Conservation (phyloP, 2,797 vertebrate genomes). For the Xenentodon cancila region DNA sequence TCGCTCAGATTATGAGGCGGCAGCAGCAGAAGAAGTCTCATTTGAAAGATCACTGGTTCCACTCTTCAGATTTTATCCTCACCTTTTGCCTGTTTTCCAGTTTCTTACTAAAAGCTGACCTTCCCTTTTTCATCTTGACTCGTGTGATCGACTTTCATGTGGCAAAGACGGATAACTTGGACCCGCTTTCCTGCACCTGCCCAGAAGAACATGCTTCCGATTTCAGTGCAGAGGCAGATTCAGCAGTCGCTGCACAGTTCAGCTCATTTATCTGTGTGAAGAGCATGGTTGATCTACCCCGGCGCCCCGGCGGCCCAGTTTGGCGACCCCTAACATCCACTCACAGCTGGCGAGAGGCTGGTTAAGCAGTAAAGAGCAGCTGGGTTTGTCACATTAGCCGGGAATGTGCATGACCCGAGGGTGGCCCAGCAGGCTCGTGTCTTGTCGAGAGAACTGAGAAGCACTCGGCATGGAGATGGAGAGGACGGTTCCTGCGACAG, state of each 20-base stretch:
- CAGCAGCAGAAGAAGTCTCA: neutral
- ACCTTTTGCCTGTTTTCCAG: slow-evolving; percentile 14
- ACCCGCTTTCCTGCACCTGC: slow-evolving; percentile 4
- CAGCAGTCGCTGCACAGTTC: slow-evolving; percentile 37
- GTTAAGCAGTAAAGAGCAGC: slow-evolving; percentile 60
- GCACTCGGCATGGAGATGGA: slow-evolving; percentile 7
- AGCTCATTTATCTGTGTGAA: slow-evolving; percentile 46
- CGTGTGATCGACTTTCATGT: slow-evolving; percentile 27
- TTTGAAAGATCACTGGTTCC: slow-evolving; percentile 30
- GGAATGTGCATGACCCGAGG: slow-evolving; percentile 59
- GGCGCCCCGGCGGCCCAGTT: slow-evolving; percentile 25
- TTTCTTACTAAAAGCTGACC: slow-evolving; percentile 16
- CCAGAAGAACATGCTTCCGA: slow-evolving; percentile 23
- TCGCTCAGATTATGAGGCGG: too few species aligned
- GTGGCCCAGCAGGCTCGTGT: slow-evolving; percentile 44
- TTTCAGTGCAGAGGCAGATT: slow-evolving; percentile 7
- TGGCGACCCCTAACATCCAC: slow-evolving; percentile 65
- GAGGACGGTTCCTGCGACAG: slow-evolving; percentile 25
- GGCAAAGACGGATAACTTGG: slow-evolving; percentile 18
- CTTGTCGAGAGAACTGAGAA: slow-evolving; percentile 27
- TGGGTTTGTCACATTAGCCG: slow-evolving; percentile 72
- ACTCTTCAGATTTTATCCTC: slow-evolving; percentile 23
- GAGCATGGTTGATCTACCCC: slow-evolving; percentile 42
- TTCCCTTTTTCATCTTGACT: slow-evolving; percentile 27
- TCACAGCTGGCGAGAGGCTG: slow-evolving; percentile 66